Conservation (phyloP, 2,888 invertebrate genomes). For the Willowsia nigromaculata region DNA sequence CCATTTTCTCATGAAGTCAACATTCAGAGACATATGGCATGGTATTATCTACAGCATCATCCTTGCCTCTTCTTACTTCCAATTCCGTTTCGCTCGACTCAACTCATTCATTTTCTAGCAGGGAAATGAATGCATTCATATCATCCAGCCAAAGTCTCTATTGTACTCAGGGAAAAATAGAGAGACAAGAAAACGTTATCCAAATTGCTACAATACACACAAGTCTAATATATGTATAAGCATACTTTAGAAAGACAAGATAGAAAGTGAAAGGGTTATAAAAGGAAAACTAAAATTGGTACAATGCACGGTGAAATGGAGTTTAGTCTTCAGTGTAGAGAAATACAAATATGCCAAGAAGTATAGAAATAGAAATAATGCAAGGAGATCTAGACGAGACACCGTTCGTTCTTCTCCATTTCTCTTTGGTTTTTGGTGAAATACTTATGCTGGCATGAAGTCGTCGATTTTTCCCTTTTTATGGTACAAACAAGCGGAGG, state of each 20-base stretch:
- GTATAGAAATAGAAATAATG: neutral
- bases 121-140: conserved; percentile 30
- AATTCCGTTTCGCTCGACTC: conserved; percentile 1
- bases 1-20: conserved; percentile 51
- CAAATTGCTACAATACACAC: neutral
- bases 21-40: conserved; percentile 32
- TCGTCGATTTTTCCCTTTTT: conserved; percentile 6
- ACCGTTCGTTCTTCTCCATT: neutral
- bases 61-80: neutral
- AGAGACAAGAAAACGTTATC: neutral
- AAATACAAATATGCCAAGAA: neutral
- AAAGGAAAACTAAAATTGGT: conserved; percentile 27
- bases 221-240: neutral
- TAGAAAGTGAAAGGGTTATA: conserved; percentile 15
- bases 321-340: no score
- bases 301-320: no score
- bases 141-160: neutral
- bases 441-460: conserved; percentile 8
- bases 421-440: neutral
- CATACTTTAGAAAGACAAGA: neutral
- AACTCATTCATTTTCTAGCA: conserved; percentile 27
- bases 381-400: neutral
- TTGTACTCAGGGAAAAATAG: neutral
- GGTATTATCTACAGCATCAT: neutral
- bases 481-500: neutral